Conservation (phyloP, 2,888 invertebrate species). For the Cactoblastis cactorum region DNA sequence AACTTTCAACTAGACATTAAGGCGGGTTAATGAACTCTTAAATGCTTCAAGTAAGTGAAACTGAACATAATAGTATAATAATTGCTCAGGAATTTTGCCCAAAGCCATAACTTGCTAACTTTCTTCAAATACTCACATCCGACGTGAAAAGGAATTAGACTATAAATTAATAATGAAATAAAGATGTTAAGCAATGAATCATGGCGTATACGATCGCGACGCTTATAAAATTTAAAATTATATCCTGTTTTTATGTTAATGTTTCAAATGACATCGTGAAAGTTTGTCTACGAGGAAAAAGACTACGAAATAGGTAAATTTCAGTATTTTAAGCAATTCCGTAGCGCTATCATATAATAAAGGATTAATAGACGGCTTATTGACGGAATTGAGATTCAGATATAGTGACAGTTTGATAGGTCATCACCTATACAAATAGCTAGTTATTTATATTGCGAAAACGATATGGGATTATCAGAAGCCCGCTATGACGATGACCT, state of each 20-base stretch:
- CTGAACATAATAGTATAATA: constrained; percentile 8
- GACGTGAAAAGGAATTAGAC: constrained; percentile 2
- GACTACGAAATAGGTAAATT: too few species aligned
- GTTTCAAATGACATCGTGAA: too few species aligned
- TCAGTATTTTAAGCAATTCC: too few species aligned
- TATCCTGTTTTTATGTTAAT: background rate
- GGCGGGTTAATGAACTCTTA: constrained; percentile 5
- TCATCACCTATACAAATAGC: too few species aligned
- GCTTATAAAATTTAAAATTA: background rate
- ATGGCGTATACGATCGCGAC: background rate
- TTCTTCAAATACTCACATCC: constrained; percentile 1
- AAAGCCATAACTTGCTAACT: constrained; percentile 13
- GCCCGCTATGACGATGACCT: too few species aligned
- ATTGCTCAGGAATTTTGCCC: constrained; percentile 10
- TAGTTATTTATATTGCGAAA: too few species aligned
- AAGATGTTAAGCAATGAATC: background rate
- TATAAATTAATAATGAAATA: background rate
- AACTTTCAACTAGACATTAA: background rate
- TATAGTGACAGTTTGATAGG: too few species aligned
- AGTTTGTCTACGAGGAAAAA: too few species aligned
- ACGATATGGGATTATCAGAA: too few species aligned
- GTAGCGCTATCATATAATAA: too few species aligned
- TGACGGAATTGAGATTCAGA: too few species aligned
- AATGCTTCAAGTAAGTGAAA: constrained; percentile 8
- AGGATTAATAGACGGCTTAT: too few species aligned